These are phyloP conservation scores for Drosophila cardini DNA, from an alignment of 1,140 invertebrate genomes.

Conservation along the genomic window DNA sequence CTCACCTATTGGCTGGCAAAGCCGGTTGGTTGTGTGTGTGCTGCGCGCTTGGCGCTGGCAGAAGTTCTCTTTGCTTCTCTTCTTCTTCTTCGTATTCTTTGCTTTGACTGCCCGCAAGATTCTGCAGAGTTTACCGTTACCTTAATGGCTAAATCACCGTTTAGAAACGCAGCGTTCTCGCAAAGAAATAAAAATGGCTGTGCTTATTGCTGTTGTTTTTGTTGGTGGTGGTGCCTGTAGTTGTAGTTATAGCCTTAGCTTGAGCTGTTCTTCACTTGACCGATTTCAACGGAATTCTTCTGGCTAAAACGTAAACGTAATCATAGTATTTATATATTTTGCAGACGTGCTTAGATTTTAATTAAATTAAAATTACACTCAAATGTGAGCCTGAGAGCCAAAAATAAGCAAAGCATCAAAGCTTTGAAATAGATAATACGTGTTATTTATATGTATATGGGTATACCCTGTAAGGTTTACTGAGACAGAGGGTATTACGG, in stretches of 20 bases:
- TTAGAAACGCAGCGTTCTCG: conserved; percentile 69
- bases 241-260: conserved; percentile 1
- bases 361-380: conserved; percentile 72
- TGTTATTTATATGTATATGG: neutral
- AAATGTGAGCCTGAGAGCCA: conserved; percentile 27
- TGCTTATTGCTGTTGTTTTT: conserved; percentile 48
- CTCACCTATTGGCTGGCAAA: neutral
- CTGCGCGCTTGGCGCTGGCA: neutral
- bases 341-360: conserved; percentile 75
- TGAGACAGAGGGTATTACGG: neutral
- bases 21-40: conserved; percentile 5
- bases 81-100: conserved; percentile 14
- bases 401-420: conserved; percentile 16
- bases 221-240: conserved; percentile 27
- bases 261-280: conserved; percentile 26
- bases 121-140: conserved; percentile 81
- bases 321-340: conserved; percentile 65
- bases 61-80: conserved; percentile 22
- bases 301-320: conserved; percentile 56
- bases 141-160: conserved; percentile 82
- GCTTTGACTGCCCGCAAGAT: conserved; percentile 58
- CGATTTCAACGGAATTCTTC: conserved; percentile 39
- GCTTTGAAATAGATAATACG: neutral
- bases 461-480: neutral
- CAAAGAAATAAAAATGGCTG: conserved; percentile 38